Evolutionary conservation across 2,113 vertebrate genomes (phyloP), one percentile per base, ranked within the genome.

Genomic region (Eleginops maclovinus): DNA sequence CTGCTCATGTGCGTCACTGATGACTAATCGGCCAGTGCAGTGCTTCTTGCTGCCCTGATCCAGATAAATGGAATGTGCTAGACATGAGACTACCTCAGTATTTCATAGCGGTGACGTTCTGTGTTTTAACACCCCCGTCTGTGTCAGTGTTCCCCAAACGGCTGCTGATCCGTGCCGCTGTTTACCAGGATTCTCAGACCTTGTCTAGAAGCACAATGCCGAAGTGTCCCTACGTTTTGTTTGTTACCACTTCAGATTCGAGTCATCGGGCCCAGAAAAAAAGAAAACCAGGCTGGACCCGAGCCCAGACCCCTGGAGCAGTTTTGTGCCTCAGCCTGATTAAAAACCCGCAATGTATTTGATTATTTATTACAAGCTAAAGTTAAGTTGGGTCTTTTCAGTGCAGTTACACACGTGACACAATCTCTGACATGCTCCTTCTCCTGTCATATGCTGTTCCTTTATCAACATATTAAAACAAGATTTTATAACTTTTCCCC

Each of bases 1-100:
- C 72, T 58, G 88, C 90, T 75, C 77, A 84, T 84, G 78, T 93
- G 92, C 91, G 87, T 94, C 93, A 93, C 86, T 63, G 88, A 88
- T 93, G 92, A 92, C 88, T 92, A 90, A 91, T 86, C 85, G 88
- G 75, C 81, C 43, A 65, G 79, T 59, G 88, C 84, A 71, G 81
- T 61, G 83, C 80, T 82, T 82, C 84, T 75, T 71, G 76, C 63
- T 75, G 81, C 79, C 85, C 87, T 73, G 67, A 78, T 87, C 84
- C 74, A 59, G 69, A 72, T 75, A 40, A 68, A 76, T n/a, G 78
- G 87, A 91, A 92, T 87, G 90, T 81, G 87, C 87, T 77, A 79
- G 77, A 87, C 89, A 81, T 53, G 24, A 83, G 83, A 88, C 72
- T 81, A 82, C 71, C 64, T 78, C 82, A 75, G 79, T 71, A 63